phyloP scores from a whole-genome alignment of 1,140 invertebrate genomes.

The Tetramorium simillimum region DNA sequence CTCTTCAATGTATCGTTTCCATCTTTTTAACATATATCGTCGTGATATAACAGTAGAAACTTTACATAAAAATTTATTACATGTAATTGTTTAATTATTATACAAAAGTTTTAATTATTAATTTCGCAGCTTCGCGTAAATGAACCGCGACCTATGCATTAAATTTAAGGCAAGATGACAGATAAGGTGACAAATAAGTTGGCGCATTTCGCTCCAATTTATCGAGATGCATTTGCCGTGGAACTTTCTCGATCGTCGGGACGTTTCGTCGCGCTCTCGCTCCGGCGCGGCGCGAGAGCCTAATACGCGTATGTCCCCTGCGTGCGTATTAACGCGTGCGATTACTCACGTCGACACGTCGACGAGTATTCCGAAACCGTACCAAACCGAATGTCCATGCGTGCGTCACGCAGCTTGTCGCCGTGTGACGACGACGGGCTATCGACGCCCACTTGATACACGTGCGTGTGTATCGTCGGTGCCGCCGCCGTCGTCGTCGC shows the following conservation, averaged over 20 bases:
- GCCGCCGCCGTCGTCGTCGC: conserved; percentile 9
- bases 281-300: neutral
- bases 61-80: neutral
- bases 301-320: conserved; percentile 1
- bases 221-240: no score
- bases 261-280: neutral
- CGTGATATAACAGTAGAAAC: neutral
- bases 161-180: no score
- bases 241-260: neutral
- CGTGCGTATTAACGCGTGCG: neutral
- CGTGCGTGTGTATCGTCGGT: neutral
- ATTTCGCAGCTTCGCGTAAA: neutral
- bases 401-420: conserved; percentile 27
- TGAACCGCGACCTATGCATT: no score
- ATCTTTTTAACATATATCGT: neutral
- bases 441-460: conserved; percentile 26
- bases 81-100: no score
- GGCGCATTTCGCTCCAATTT: no score
- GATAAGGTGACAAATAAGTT: no score
- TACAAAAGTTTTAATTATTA: neutral
- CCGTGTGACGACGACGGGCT: neutral
- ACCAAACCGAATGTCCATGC: conserved; percentile 31
- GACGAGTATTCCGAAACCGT: conserved; percentile 10
- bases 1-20: neutral
- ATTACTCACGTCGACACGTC: conserved; percentile 25